A percentile compares a stretch with the other conserved stretches of the same genome.
These are phyloP conservation scores for Pogoniulus pusillus DNA, from an alignment of 2,797 vertebrate genomes.

Conservation along the genomic window DNA sequence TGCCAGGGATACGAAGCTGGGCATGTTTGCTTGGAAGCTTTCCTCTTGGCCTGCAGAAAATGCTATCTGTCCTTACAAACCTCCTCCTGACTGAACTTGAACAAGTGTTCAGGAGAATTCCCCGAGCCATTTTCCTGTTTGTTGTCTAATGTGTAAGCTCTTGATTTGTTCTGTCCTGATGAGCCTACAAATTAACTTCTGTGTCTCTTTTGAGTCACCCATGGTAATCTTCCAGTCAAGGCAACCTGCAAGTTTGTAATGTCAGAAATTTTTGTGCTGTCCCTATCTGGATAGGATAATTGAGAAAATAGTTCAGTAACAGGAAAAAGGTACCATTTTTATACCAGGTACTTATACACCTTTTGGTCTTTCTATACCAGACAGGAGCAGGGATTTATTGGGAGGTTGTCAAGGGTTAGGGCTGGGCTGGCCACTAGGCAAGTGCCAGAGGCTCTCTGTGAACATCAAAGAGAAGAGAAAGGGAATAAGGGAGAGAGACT, in stretches of 20 bases:
- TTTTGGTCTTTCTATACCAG: background rate
- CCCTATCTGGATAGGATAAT: background rate
- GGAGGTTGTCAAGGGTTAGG: no score
- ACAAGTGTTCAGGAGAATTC: background rate
- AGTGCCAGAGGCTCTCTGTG: no score
- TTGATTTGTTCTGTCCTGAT: background rate
- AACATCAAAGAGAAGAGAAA: no score
- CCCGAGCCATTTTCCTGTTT: background rate
- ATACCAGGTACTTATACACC: background rate
- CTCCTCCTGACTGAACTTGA: background rate
- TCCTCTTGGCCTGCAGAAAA: background rate
- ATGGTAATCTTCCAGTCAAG: background rate
- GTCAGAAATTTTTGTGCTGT: background rate
- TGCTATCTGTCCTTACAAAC: background rate
- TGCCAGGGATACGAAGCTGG: background rate
- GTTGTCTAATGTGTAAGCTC: background rate
- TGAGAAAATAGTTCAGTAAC: background rate
- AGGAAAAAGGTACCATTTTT: rapidly evolving
- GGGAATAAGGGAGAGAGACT: no score
- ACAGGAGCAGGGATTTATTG: background rate
- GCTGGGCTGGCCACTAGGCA: no score
- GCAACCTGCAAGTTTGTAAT: background rate
- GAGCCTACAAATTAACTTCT: background rate
- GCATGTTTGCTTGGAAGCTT: no score
- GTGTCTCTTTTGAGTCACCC: background rate